Evolutionary conservation across 2,113 vertebrate genomes (phyloP), one percentile per base, ranked within the genome.

Genomic region (Epinephelus lanceolatus): DNA sequence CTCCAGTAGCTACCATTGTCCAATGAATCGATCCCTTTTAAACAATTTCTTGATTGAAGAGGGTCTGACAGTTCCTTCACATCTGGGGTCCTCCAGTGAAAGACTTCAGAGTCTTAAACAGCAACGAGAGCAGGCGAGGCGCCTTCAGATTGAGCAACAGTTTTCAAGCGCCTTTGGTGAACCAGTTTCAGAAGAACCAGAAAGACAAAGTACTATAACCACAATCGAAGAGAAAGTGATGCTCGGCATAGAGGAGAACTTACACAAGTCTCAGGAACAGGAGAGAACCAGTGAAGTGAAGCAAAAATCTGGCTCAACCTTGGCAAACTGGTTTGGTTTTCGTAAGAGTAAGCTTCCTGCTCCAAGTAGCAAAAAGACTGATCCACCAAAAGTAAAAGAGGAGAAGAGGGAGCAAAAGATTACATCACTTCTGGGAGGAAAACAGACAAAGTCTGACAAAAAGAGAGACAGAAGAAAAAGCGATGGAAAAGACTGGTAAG

Each of bases 211-310:
- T 70, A 91, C 94, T 11, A 93, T 94, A 45, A 95, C 96, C 74
- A 97, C 96, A 14, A 99, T 99, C 18, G 97, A 98, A 93, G 97
- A 98, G 91, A 98, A 97, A 88, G 97, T 99, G 89, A 98, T 99
- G 97, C 92, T 98, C 11, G 97, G 97, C 71, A 99, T 99, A 80
- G 96, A 98, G 86, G 97, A 98, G 86, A 99, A 99, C 62, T 84
- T 97, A 90, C 97, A 98, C 55, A 98, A 96, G 91, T 95, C 94
- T 80, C 97, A 98, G 86, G 96, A 94, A 49, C 96, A 96, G 89
- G 95, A 93, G 80, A 96, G 94, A 85, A 89, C 90, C 25, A 92
- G 4, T 4, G 97, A 97, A 76, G 90, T 84, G 0, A 98, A 97
- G 70, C 96, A 94, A 6, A 97, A 94, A 91, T 93, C 96, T 0